Percentiles rank a stretch among this genome's conserved stretches.
These are phyloP conservation scores for Alca torda DNA, from an alignment of 2,797 vertebrate genomes.

Conservation along the genomic window DNA sequence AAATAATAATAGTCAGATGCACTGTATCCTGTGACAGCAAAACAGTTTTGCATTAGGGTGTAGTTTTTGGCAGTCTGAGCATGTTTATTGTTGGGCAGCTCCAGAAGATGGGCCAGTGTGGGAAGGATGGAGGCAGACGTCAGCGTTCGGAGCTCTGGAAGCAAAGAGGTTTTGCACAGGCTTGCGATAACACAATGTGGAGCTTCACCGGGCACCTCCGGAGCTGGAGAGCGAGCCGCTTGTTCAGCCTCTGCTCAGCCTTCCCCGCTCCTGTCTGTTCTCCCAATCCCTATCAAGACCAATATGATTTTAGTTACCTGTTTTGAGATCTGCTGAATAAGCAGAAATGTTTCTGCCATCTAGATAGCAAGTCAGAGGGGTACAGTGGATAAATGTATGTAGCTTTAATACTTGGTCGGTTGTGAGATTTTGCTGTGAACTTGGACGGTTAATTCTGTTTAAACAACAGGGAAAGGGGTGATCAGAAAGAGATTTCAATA, in stretches of 20 bases:
- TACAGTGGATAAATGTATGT: no score
- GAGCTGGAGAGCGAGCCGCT: not conserved
- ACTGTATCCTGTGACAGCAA: constrained; percentile 26
- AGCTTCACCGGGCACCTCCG: not conserved
- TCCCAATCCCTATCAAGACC: not conserved
- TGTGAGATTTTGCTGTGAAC: not conserved
- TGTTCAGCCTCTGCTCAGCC: not conserved
- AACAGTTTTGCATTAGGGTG: not conserved
- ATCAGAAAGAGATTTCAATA: not conserved
- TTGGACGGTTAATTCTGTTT: not conserved
- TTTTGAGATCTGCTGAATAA: not conserved
- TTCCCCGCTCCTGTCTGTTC: not conserved
- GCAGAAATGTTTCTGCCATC: not conserved
- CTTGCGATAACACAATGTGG: fast-evolving
- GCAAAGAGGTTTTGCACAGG: not conserved
- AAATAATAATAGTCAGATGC: constrained; percentile 50
- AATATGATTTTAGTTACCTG: not conserved
- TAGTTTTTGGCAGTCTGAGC: not conserved
- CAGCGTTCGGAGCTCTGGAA: not conserved
- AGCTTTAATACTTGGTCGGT: not conserved
- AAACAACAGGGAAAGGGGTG: not conserved
- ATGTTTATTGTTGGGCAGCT: not conserved
- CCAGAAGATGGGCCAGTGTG: not conserved
- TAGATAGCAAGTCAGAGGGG: not conserved
- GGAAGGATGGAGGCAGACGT: not conserved